phyloP scores from a whole-genome alignment of 2,113 vertebrate species.

The Empidonax alnorum region DNA sequence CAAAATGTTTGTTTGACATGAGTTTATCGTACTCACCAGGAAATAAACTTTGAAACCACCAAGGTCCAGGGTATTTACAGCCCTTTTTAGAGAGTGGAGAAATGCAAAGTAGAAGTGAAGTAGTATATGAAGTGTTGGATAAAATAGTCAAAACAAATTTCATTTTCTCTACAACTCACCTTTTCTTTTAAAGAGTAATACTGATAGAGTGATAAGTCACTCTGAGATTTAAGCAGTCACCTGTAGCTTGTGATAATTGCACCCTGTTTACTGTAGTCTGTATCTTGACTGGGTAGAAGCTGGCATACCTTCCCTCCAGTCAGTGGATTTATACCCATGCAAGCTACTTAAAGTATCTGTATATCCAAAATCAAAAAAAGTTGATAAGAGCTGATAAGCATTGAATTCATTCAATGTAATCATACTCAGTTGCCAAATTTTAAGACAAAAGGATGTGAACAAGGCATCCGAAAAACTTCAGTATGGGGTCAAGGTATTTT shows the following conservation, averaged over 20 bases:
- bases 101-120: neutral
- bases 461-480: neutral
- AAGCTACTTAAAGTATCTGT: neutral
- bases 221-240: neutral
- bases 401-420: neutral
- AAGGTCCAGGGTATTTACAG: neutral
- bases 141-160: neutral
- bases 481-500: neutral
- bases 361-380: neutral
- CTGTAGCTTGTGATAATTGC: neutral
- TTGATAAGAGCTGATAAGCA: neutral
- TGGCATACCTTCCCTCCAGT: neutral
- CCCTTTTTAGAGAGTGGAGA: neutral
- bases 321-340: neutral
- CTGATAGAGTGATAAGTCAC: neutral
- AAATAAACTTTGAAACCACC: neutral
- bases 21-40: accelerated
- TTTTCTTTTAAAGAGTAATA: neutral
- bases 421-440: neutral
- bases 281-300: neutral
- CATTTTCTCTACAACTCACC: neutral
- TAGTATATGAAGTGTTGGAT: neutral
- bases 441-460: neutral
- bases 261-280: neutral
- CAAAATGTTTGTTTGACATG: neutral